phyloP scores from a whole-genome alignment of 2,888 invertebrate genomes.

The Caenorhabditis panamensis region DNA sequence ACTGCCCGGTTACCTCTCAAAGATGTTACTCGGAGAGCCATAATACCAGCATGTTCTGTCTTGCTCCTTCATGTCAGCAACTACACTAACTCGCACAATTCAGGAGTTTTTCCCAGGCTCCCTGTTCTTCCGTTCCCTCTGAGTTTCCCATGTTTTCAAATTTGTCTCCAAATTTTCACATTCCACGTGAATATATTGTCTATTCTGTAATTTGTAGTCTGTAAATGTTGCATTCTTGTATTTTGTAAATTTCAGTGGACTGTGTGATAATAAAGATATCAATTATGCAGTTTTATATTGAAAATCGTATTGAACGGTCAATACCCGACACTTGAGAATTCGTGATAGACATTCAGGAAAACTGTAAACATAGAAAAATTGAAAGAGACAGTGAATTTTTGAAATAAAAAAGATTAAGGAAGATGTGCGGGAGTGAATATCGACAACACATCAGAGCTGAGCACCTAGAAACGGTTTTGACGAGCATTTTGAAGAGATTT shows the following conservation, averaged over 20 bases:
- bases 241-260: not conserved
- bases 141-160: not conserved
- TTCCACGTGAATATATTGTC: not conserved
- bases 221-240: too few species aligned
- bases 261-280: not conserved
- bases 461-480: conserved; percentile 52
- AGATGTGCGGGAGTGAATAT: too few species aligned
- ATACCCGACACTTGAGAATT: conserved; percentile 56
- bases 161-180: not conserved
- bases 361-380: conserved; percentile 79
- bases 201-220: too few species aligned
- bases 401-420: not conserved
- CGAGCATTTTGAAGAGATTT: conserved; percentile 35
- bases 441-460: conserved; percentile 17
- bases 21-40: not conserved
- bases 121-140: not conserved
- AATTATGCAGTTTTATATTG: conserved; percentile 20
- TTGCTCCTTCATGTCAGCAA: too few species aligned
- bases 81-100: too few species aligned
- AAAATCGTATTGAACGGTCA: conserved; percentile 18
- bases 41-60: not conserved
- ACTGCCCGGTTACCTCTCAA: not conserved
- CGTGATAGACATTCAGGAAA: conserved; percentile 10
- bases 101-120: too few species aligned
- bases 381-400: not conserved